These are phyloP conservation scores for Tachycineta bicolor DNA, from an alignment of 2,113 vertebrate genomes.

Conservation along the genomic window DNA sequence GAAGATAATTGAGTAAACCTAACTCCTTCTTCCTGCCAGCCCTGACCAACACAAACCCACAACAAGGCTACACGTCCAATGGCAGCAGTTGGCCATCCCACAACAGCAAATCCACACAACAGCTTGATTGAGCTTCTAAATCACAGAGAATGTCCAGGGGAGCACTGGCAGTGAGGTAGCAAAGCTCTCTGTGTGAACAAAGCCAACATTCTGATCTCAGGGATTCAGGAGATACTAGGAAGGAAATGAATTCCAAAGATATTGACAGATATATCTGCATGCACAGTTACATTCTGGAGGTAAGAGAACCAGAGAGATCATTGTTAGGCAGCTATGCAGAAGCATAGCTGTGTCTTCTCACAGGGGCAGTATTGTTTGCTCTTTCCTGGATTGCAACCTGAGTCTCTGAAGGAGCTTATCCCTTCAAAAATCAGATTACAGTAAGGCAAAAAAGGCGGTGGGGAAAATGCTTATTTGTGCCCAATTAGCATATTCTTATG, in stretches of 20 bases:
- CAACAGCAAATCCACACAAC: not conserved
- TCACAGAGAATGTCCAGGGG: not conserved
- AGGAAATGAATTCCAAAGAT: not conserved
- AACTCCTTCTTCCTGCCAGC: not conserved
- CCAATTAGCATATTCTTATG: not conserved
- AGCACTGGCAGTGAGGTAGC: not conserved
- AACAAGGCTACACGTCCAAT: not conserved
- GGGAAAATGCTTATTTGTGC: not conserved
- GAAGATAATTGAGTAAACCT: not conserved
- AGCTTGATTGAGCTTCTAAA: not conserved
- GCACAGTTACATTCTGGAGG: not conserved
- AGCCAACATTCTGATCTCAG: not conserved
- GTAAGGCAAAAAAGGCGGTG: not conserved
- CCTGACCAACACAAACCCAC: not conserved
- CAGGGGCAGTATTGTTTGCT: not conserved
- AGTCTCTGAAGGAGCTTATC: not conserved
- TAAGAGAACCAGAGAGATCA: not conserved
- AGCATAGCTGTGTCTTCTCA: not conserved
- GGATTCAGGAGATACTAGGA: not conserved
- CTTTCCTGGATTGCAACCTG: not conserved
- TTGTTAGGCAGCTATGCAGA: not conserved
- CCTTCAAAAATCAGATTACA: slow-evolving; percentile 9
- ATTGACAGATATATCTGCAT: not conserved
- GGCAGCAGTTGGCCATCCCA: not conserved
- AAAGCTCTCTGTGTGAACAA: not conserved